Base-by-base conservation (phyloP, 2,113 vertebrate species). In the Malurus melanocephalus region DNA sequence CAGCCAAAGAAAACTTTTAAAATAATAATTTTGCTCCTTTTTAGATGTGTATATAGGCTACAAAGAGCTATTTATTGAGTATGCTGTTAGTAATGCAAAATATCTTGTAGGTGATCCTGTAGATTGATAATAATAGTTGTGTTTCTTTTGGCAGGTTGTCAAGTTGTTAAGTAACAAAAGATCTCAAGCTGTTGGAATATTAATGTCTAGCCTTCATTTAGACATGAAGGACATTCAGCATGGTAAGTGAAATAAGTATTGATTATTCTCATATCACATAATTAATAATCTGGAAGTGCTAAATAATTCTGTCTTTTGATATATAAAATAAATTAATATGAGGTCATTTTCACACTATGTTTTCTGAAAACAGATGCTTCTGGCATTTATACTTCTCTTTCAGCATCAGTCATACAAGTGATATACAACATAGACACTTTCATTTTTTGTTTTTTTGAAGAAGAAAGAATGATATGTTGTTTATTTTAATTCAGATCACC, bases 171-270 rank as follows among this genome's bases (percentile, higher is more conserved):
- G 98, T 97, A 99, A 99, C 96, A 99, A 99, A 96, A 98, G 99
- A 62, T 99, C 99, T 76, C 99, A 99, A 96, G 99, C 99, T 51
- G 99, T 99, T 85, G 99, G 99, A 83, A 99, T 99, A 96, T 96
- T 99, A 88, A 99, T 99, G 99, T 99, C 99, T 76, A 99, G 99
- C 48, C 97, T 99, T 87, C 99, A 99, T 87, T 97, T 99, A 67
- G 99, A 99, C 87, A 99, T 99, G 99, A 99, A 96, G 95, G 99
- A 99, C 72, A 99, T 99, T 94, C 99, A 99, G 46, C 98, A 99
- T 80, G 98, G 99, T 99, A 96, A 98, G 98, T 96, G 24, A 49
- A 86, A 67, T 75, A 87, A 65, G 6, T 87, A 46, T 27, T 62
- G 43, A 51, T 92, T 42, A 81, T 84, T 79, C 16, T 79, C 16